phyloP scores from a whole-genome alignment of 2,113 vertebrate species.

The Coturnix japonica region DNA sequence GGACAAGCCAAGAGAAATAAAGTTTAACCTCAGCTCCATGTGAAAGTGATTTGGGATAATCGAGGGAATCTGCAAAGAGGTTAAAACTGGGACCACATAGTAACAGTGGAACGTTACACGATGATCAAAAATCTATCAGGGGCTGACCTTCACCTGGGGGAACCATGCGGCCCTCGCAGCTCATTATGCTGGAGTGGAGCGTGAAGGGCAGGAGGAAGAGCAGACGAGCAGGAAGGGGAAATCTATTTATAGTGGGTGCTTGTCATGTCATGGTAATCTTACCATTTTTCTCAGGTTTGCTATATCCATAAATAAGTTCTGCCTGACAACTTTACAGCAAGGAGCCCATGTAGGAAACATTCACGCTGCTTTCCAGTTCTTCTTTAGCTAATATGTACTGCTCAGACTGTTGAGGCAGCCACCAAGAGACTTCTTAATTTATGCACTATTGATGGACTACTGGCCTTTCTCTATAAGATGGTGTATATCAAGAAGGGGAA shows the following conservation, averaged over 20 bases:
- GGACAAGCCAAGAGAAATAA: conserved; percentile 91
- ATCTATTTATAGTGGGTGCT: conserved; percentile 41
- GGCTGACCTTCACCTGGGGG: conserved; percentile 59
- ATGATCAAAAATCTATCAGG: conserved; percentile 44
- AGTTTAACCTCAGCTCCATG: conserved; percentile 87
- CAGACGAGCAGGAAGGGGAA: conserved; percentile 34
- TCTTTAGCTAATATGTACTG: background rate
- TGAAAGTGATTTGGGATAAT: conserved; percentile 91
- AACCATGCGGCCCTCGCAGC: background rate
- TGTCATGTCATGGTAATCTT: conserved; percentile 38
- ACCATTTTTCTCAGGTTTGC: background rate
- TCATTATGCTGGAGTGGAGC: rapidly evolving
- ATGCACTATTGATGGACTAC: background rate
- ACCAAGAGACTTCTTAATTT: conserved; percentile 1
- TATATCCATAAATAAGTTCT: conserved; percentile 5
- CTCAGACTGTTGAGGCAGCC: conserved; percentile 8
- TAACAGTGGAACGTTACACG: conserved; percentile 68
- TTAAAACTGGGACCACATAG: conserved; percentile 79
- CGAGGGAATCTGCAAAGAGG: conserved; percentile 77
- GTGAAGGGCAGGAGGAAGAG: background rate
- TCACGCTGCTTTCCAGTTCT: background rate
- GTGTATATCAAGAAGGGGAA: background rate
- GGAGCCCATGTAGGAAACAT: background rate
- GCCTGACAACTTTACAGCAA: conserved; percentile 1
- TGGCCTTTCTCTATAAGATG: conserved; percentile 11